These are phyloP conservation scores for Scopus umbretta DNA, from an alignment of 2,113 vertebrate species.

Conservation along the genomic window DNA sequence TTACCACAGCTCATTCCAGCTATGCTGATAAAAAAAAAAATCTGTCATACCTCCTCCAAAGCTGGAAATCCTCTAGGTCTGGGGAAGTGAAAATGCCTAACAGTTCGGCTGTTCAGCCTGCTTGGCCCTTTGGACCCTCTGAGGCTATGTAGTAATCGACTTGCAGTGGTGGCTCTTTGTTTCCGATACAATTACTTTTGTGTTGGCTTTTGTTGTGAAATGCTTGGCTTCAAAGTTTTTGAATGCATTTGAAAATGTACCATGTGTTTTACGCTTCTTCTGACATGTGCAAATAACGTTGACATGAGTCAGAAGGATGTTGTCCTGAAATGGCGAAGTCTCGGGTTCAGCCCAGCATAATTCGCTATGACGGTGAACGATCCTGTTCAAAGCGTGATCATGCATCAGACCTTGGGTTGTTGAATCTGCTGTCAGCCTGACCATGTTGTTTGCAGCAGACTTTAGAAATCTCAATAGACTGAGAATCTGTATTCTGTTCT, in stretches of 20 bases:
- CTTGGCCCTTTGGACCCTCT: background rate
- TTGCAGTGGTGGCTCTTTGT: background rate
- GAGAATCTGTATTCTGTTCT: background rate
- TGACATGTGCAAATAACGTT: rapidly evolving
- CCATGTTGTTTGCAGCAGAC: rapidly evolving
- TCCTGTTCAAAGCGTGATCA: rapidly evolving
- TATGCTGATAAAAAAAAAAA: background rate
- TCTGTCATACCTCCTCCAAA: rapidly evolving
- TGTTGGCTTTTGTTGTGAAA: conserved; percentile 11
- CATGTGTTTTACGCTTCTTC: background rate
- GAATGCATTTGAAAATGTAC: background rate
- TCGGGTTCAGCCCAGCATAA: rapidly evolving
- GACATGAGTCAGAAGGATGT: rapidly evolving
- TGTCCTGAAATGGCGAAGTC: background rate
- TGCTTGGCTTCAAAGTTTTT: background rate
- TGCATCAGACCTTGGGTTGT: background rate
- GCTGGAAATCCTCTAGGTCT: background rate
- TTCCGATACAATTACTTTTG: background rate
- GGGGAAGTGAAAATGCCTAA: background rate
- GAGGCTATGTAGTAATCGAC: background rate
- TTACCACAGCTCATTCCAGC: background rate
- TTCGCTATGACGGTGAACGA: rapidly evolving
- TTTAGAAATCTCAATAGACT: background rate
- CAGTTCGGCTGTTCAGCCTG: background rate
- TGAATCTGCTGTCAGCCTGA: background rate